Percentiles rank a stretch among this genome's conserved stretches.
Evolutionary conservation across 64 coral and sea anemone species (phyloP).

Genomic region (Porites lutea): DNA sequence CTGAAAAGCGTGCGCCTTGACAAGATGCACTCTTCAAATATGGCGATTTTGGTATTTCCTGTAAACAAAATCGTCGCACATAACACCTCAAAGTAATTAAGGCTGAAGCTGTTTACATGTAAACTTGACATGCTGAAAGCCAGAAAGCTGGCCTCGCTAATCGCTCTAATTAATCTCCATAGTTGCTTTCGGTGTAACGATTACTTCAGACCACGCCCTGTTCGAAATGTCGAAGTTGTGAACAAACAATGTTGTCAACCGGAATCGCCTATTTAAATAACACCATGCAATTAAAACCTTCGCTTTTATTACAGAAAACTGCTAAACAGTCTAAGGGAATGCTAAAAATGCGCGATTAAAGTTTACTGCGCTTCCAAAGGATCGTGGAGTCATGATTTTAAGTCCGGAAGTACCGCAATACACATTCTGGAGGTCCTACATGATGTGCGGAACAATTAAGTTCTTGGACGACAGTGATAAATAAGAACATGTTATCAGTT

Average conservation of each 20-base stretch:
- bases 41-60: constrained; percentile 49
- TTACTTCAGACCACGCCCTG: constrained; percentile 22
- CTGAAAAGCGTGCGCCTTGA: neutral
- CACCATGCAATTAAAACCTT: neutral
- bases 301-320: neutral
- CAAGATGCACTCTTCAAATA: constrained; percentile 27
- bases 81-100: constrained; percentile 23
- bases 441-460: constrained; percentile 6
- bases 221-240: neutral
- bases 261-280: constrained; percentile 43
- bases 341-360: constrained; percentile 14
- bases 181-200: constrained; percentile 21
- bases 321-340: neutral
- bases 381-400: constrained; percentile 9
- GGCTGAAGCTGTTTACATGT: constrained; percentile 34
- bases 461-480: constrained; percentile 4
- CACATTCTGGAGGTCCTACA: neutral
- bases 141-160: constrained; percentile 12
- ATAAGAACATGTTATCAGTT: constrained; percentile 19
- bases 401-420: constrained; percentile 2
- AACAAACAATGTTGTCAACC: constrained; percentile 27
- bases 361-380: neutral
- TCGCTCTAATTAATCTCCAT: constrained; percentile 34
- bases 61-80: constrained; percentile 38
- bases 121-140: constrained; percentile 48